Conservation (phyloP, 1,140 invertebrate genomes). For the Hetaerina americana region DNA sequence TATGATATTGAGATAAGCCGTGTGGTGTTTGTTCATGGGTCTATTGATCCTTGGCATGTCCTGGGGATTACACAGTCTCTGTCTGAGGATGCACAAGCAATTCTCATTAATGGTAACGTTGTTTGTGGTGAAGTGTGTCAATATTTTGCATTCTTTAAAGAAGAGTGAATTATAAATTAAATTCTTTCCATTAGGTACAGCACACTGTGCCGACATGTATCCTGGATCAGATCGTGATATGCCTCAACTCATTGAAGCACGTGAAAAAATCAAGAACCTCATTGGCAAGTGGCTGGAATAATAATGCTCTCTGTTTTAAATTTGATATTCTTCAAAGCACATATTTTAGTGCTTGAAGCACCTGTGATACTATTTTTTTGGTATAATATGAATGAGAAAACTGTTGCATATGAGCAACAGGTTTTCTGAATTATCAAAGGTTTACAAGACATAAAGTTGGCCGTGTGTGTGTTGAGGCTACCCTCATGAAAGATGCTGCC, state of each 20-base stretch:
- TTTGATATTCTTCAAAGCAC: too few species aligned
- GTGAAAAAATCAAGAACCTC: conserved; percentile 40
- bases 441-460: too few species aligned
- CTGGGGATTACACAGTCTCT: conserved; percentile 51
- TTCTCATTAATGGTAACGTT: conserved; percentile 32
- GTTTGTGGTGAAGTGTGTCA: not conserved
- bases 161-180: conserved; percentile 9
- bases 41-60: conserved; percentile 88
- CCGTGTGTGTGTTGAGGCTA: too few species aligned
- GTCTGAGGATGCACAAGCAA: conserved; percentile 44
- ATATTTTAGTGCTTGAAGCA: too few species aligned
- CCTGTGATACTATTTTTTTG: too few species aligned
- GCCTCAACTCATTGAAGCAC: conserved; percentile 44
- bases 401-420: too few species aligned
- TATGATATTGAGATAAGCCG: conserved; percentile 52
- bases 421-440: too few species aligned
- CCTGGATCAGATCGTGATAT: conserved; percentile 45
- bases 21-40: conserved; percentile 80
- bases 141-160: not conserved
- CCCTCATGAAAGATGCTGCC: too few species aligned
- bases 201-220: conserved; percentile 73
- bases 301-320: too few species aligned
- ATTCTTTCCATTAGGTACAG: conserved; percentile 43
- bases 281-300: conserved; percentile 36
- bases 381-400: too few species aligned